A percentile compares a stretch with the other conserved stretches of the same genome.
phyloP scores from a whole-genome alignment of 2,113 vertebrate species.

The Rattus norvegicus region DNA sequence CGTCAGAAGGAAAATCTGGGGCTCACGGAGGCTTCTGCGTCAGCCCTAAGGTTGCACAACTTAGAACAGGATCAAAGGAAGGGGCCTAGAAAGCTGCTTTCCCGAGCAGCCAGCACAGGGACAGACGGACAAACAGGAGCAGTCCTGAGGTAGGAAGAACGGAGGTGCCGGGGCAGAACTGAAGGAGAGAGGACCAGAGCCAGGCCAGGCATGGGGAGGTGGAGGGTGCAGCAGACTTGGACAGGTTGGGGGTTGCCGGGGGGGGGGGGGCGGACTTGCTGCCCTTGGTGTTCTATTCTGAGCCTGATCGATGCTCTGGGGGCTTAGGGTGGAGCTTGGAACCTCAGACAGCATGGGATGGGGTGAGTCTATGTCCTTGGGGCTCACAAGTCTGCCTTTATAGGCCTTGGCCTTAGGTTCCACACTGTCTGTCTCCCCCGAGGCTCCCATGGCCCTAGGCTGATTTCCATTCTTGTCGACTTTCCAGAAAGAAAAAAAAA shows the following conservation, averaged over 20 bases:
- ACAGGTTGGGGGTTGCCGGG: too few relatives aligned
- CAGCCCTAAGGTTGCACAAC: background rate
- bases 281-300: slow-evolving; percentile 55
- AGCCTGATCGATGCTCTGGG: slow-evolving; percentile 12
- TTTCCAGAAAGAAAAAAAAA: background rate
- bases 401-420: background rate
- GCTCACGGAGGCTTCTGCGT: slow-evolving; percentile 12
- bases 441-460: background rate
- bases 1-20: background rate
- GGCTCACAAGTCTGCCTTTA: background rate
- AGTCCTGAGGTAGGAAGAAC: background rate
- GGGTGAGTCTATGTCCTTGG: slow-evolving; percentile 33
- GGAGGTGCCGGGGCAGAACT: background rate
- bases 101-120: background rate
- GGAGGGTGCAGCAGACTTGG: background rate
- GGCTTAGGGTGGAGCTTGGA: background rate
- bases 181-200: background rate
- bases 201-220: too few relatives aligned
- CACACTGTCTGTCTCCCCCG: background rate
- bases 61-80: background rate
- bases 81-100: background rate
- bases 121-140: background rate
- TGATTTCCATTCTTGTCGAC: background rate
- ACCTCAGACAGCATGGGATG: background rate
- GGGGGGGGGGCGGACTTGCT: background rate